phyloP scores from a whole-genome alignment of 1,140 invertebrate genomes.

The Pissodes strobi region DNA sequence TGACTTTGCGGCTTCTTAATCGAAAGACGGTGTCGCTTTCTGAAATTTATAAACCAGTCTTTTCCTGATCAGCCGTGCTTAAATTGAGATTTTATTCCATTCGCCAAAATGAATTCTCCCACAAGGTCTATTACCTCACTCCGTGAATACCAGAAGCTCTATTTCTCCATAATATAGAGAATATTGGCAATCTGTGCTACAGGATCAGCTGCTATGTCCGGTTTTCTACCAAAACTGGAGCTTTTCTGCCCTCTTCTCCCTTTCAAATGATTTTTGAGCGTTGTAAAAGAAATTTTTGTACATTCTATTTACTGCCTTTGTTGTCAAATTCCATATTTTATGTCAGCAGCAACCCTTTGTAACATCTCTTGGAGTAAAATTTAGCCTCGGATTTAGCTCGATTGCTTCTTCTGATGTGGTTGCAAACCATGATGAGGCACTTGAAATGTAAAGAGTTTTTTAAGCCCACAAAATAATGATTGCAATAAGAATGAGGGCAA shows the following conservation, averaged over 20 bases:
- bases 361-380: no score
- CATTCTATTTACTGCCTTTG: no score
- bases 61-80: slow-evolving; percentile 52
- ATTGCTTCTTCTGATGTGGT: no score
- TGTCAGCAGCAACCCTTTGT: no score
- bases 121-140: slow-evolving; percentile 47
- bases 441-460: no score
- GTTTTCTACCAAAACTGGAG: slow-evolving; percentile 38
- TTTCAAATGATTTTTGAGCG: no score
- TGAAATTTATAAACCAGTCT: slow-evolving; percentile 53
- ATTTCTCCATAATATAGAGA: slow-evolving; percentile 48
- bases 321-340: no score
- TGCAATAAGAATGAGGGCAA: no score
- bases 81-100: slow-evolving; percentile 49
- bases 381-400: no score
- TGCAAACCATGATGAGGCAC: no score
- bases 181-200: slow-evolving; percentile 42
- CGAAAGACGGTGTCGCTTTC: slow-evolving; percentile 47
- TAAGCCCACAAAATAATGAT: no score
- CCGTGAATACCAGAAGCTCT: slow-evolving; percentile 49
- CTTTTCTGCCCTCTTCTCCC: slow-evolving; percentile 33
- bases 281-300: no score
- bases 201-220: slow-evolving; percentile 38
- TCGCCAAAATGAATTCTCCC: slow-evolving; percentile 44
- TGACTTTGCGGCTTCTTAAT: slow-evolving; percentile 47